Conservation (phyloP, 2,888 invertebrate species). For the Odontocolon sp. region DNA sequence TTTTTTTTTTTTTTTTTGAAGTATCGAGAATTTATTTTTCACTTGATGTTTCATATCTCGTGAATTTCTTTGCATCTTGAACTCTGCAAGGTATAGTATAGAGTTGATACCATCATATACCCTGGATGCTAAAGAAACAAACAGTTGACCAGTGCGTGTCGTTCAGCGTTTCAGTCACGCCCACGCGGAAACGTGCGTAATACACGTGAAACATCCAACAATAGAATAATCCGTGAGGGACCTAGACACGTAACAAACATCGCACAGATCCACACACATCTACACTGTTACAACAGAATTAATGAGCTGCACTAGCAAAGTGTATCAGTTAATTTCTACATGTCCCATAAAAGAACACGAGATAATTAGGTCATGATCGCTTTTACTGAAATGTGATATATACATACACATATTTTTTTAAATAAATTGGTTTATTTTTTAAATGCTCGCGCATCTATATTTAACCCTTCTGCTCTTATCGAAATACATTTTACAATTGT, state of each 20-base stretch:
- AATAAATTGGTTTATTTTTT: too few relatives aligned
- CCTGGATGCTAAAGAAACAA: too few relatives aligned
- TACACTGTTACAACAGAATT: neutral
- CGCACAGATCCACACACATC: neutral
- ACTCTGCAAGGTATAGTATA: too few relatives aligned
- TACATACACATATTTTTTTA: neutral
- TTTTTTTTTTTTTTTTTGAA: neutral
- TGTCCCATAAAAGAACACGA: constrained; percentile 24
- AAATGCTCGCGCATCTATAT: too few relatives aligned
- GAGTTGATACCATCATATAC: too few relatives aligned
- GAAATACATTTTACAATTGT: too few relatives aligned
- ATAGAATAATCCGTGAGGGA: constrained; percentile 30
- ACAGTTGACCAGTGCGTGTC: constrained; percentile 34
- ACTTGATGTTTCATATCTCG: too few relatives aligned
- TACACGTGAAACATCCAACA: constrained; percentile 56
- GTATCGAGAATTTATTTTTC: neutral
- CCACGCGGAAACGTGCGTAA: constrained; percentile 53
- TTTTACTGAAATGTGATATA: neutral
- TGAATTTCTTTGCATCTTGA: too few relatives aligned
- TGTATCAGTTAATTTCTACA: constrained; percentile 34
- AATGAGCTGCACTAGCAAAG: constrained; percentile 37
- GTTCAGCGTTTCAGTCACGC: constrained; percentile 40
- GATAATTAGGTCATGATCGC: constrained; percentile 32
- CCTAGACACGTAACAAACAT: neutral
- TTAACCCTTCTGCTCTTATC: too few relatives aligned